phyloP scores from a whole-genome alignment of 1,140 invertebrate genomes.

The Aphis craccivora region DNA sequence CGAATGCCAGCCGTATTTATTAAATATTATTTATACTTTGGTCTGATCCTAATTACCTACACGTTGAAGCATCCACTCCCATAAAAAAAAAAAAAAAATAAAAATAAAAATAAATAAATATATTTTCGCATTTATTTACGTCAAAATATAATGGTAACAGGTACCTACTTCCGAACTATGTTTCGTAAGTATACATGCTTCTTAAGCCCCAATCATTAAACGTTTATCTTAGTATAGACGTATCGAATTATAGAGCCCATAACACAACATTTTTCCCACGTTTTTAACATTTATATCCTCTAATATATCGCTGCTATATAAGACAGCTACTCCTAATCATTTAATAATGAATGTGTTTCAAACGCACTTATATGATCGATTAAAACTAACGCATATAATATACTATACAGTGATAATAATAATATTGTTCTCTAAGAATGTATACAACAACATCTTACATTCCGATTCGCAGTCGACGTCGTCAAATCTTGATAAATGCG shows the following conservation, averaged over 20 bases:
- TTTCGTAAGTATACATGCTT: background rate
- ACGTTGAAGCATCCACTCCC: background rate
- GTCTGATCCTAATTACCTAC: conserved; percentile 21
- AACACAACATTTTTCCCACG: conserved; percentile 12
- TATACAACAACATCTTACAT: background rate
- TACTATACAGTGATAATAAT: background rate
- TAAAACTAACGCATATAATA: background rate
- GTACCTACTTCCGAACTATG: background rate
- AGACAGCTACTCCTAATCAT: background rate
- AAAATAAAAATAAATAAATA: no score
- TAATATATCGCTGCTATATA: background rate
- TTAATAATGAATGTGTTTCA: background rate
- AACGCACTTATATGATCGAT: background rate
- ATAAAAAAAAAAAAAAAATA: background rate
- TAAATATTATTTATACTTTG: background rate
- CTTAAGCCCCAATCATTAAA: background rate
- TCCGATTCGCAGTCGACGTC: background rate
- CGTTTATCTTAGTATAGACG: background rate
- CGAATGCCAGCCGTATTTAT: conserved; percentile 3
- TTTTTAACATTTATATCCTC: background rate
- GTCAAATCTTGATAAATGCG: background rate
- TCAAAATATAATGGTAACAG: conserved; percentile 4
- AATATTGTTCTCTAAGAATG: background rate
- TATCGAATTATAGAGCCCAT: background rate
- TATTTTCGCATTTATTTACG: conserved; percentile 42